Evolutionary conservation across 2,113 vertebrate genomes (phyloP).

Genomic region (Sus scrofa): DNA sequence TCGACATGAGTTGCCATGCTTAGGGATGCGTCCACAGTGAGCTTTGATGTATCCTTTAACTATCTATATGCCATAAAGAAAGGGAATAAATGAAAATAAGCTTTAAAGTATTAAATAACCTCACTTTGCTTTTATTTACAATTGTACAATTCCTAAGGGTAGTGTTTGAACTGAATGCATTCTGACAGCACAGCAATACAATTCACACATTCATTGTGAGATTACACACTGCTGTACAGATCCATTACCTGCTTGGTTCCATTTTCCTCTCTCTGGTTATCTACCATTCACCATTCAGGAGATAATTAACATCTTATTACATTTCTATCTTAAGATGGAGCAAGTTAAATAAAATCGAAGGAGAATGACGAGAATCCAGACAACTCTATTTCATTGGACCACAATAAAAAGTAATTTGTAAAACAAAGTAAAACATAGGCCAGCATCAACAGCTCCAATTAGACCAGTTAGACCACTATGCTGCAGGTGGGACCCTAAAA

Average conservation of each 20-base stretch:
- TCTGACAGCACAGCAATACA: slow-evolving; percentile 66
- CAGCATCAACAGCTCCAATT: too few species aligned
- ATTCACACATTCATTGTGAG: slow-evolving; percentile 24
- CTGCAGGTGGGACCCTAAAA: too few species aligned
- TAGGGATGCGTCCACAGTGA: not conserved
- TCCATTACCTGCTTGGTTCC: slow-evolving; percentile 30
- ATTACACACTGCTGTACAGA: slow-evolving; percentile 5
- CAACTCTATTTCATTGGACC: slow-evolving; percentile 20
- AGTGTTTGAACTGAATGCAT: slow-evolving; percentile 64
- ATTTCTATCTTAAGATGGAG: slow-evolving; percentile 48
- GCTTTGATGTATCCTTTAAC: not conserved
- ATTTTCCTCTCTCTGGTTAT: slow-evolving; percentile 40
- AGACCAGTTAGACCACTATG: too few species aligned
- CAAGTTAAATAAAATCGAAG: slow-evolving; percentile 20
- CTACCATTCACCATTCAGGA: not conserved
- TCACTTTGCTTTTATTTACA: slow-evolving; percentile 70
- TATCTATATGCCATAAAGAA: not conserved
- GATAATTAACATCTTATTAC: slow-evolving; percentile 68
- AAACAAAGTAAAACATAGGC: too few species aligned
- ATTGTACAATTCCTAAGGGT: slow-evolving; percentile 37
- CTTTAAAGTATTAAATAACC: slow-evolving; percentile 61
- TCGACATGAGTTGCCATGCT: not conserved
- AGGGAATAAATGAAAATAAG: slow-evolving; percentile 44
- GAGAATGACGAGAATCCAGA: slow-evolving; percentile 1
- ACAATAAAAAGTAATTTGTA: slow-evolving; percentile 26